Percentiles rank a stretch among this genome's conserved stretches.
phyloP scores from a whole-genome alignment of 1,140 invertebrate genomes.

The Papilio aristodemus region DNA sequence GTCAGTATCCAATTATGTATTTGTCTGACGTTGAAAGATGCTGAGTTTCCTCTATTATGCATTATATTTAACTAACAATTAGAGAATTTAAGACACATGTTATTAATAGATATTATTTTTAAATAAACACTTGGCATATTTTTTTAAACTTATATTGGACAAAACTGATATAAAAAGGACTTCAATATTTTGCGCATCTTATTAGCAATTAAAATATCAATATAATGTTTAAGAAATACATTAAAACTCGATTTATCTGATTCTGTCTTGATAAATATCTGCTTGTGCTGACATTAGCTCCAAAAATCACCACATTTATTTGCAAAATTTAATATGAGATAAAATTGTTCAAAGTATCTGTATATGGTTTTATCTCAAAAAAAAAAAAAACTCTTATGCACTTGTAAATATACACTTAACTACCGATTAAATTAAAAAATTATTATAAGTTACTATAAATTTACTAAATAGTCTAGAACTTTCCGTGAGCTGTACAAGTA shows the following conservation, averaged over 20 bases:
- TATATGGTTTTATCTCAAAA: constrained; percentile 3
- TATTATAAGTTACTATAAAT: constrained; percentile 17
- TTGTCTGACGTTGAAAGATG: too few species aligned
- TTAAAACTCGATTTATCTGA: not conserved
- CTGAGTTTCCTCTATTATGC: too few species aligned
- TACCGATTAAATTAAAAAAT: not conserved
- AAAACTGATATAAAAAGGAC: constrained; percentile 1
- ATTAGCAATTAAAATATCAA: not conserved
- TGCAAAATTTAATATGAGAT: not conserved
- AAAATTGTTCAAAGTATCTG: not conserved
- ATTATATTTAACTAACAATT: not conserved
- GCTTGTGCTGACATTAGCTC: not conserved
- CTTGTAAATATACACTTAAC: constrained; percentile 31
- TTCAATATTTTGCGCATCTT: not conserved
- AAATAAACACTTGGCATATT: constrained; percentile 20
- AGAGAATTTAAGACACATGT: constrained; percentile 5
- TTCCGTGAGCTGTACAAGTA: constrained; percentile 22
- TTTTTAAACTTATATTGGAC: constrained; percentile 27
- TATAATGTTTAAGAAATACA: too few species aligned
- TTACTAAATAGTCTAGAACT: constrained; percentile 23
- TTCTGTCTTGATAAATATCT: not conserved
- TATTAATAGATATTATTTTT: constrained; percentile 3
- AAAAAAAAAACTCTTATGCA: constrained; percentile 6
- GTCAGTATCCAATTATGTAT: too few species aligned
- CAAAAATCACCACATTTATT: not conserved